phyloP scores from a whole-genome alignment of 2,113 vertebrate genomes.

The Amphilophus citrinellus region DNA sequence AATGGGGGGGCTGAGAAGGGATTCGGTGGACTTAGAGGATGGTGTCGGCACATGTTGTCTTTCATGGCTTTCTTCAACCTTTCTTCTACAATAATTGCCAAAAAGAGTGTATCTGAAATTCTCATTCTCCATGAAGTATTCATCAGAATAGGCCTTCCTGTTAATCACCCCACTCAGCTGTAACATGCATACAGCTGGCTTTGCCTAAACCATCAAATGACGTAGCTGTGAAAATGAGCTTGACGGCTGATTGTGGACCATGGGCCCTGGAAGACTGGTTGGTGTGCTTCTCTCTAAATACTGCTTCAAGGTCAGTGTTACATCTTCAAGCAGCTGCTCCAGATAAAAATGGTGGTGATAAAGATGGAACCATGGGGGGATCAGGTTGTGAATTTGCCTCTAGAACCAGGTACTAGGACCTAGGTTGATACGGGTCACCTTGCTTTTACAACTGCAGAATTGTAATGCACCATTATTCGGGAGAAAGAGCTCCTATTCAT shows the following conservation, averaged over 20 bases:
- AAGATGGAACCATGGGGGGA: conserved; percentile 17
- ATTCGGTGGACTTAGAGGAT: conserved; percentile 26
- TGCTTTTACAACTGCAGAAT: conserved; percentile 64
- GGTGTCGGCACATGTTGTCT: conserved; percentile 35
- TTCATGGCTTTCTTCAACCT: conserved; percentile 19
- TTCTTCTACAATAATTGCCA: background rate
- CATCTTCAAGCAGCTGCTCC: conserved; percentile 49
- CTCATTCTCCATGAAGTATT: conserved; percentile 30
- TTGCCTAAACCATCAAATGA: conserved; percentile 50
- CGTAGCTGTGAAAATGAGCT: conserved; percentile 57
- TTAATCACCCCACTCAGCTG: conserved; percentile 12
- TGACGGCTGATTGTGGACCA: conserved; percentile 43
- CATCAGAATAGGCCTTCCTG: conserved; percentile 34
- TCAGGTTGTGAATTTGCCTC: conserved; percentile 9
- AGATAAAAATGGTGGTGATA: conserved; percentile 2
- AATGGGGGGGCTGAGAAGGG: conserved; percentile 3
- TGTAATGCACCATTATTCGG: conserved; percentile 60
- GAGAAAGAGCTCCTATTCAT: conserved; percentile 29
- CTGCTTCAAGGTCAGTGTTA: conserved; percentile 77
- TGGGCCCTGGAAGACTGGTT: conserved; percentile 28
- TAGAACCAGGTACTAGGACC: conserved; percentile 10
- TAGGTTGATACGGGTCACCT: conserved; percentile 70
- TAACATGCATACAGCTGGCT: conserved; percentile 19
- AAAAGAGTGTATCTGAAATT: background rate
- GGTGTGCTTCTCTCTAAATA: conserved; percentile 49